Base-by-base conservation (phyloP, 2,113 vertebrate species). In the Ictalurus punctatus region DNA sequence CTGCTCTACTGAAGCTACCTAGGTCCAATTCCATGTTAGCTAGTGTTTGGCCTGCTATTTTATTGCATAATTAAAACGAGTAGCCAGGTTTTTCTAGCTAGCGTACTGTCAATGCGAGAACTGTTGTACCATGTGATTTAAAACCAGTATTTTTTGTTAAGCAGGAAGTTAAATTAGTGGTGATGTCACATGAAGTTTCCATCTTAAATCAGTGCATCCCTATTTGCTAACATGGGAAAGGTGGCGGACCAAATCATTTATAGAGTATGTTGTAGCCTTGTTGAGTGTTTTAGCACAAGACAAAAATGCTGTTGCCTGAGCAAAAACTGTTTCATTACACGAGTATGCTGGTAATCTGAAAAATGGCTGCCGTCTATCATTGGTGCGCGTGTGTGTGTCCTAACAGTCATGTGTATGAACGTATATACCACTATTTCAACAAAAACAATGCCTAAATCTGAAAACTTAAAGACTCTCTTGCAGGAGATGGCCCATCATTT, bases 171-270 rank as follows among this genome's bases (percentile, higher is more conserved):
- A 79, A 79, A 25, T 79, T 52, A 79, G 19, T 52, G 74, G 74
- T 78, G 74, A 78, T 16, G 74, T 78, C 74, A 16, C 44, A 56
- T 56, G 78, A 54, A 17, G 27, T 56, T 80, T 34, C 34, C 8
- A 76, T 1, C 23, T 9, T 10, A 10, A 76, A 27, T 52, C 34
- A 0, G 73, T 48, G 44, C 73, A 54, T 79, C 6, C 25, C 13
- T 52, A 0, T 79, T 79, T 54, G 13, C 44, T 8, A 16, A 25
- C 74, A 27, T 4, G 52, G 63, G 37, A 73, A 52, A 61, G n/a
- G 86, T 59, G 78, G 52, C 16, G 86, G 89, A 87, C 86, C 73
- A 87, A 87, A 69, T 63, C 3, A n/a, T 86, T 58, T 86, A 48
- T 63, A 83, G 67, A 6, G 27, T 73, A 37, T 73, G 34, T 90